Conservation (phyloP, 64 coral and sea anemone genomes). For the Orbicella faveolata region DNA sequence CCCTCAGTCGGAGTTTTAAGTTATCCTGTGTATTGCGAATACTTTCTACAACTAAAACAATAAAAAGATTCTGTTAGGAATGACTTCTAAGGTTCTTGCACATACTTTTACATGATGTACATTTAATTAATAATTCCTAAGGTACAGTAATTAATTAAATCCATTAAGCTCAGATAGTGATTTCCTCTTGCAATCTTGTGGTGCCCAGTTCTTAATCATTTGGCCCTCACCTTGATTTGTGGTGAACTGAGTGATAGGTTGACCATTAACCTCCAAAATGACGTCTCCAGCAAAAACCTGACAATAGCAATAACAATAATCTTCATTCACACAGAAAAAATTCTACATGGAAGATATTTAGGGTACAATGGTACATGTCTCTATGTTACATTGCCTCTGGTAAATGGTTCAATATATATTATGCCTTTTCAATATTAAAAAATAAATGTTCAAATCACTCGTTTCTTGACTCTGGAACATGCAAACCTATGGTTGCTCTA, state of each 20-base stretch:
- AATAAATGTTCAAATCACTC: too few relatives aligned
- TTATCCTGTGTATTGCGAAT: conserved; percentile 65
- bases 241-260: conserved; percentile 58
- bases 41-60: conserved; percentile 60
- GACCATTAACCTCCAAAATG: conserved; percentile 76
- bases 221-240: conserved; percentile 52
- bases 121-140: neutral
- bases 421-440: too few relatives aligned
- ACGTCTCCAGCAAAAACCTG: conserved; percentile 81
- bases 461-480: too few relatives aligned
- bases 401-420: too few relatives aligned
- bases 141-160: too few relatives aligned
- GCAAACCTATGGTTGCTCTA: too few relatives aligned
- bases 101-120: neutral
- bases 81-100: neutral
- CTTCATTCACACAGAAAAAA: too few relatives aligned
- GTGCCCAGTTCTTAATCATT: neutral
- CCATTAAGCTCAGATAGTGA: too few relatives aligned
- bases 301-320: neutral
- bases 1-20: conserved; percentile 58
- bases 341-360: too few relatives aligned
- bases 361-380: too few relatives aligned
- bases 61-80: neutral
- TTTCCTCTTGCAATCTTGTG: too few relatives aligned
- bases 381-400: too few relatives aligned